A percentile compares a stretch with the other conserved stretches of the same genome.
Evolutionary conservation across 1,140 invertebrate species (phyloP).

Genomic region (Pogonognathellus flavescens): DNA sequence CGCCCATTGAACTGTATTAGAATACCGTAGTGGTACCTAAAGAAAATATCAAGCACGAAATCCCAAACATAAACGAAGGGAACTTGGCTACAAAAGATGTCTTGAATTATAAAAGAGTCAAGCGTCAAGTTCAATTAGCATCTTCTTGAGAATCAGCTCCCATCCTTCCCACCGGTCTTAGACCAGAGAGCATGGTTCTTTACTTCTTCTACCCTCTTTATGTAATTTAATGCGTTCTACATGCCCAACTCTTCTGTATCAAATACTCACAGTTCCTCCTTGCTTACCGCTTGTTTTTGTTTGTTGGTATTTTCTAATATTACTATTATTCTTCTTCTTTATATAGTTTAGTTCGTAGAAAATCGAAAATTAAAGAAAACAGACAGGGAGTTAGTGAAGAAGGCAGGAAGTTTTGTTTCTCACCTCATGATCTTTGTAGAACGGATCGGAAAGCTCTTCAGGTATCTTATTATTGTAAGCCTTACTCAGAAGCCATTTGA

Average conservation of each 20-base stretch:
- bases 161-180: background rate
- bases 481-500: constrained; percentile 97
- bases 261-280: no score
- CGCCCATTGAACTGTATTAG: no score
- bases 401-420: constrained; percentile 65
- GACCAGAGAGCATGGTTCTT: background rate
- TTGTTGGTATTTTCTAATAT: background rate
- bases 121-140: constrained; percentile 44
- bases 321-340: no score
- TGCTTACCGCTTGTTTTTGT: background rate
- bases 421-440: constrained; percentile 95
- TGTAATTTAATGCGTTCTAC: background rate
- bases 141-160: constrained; percentile 29
- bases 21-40: no score
- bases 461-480: constrained; percentile 96
- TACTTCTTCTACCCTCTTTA: background rate
- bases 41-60: background rate
- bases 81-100: background rate
- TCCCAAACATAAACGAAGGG: background rate
- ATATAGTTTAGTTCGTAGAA: no score
- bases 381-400: constrained; percentile 5
- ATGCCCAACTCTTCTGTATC: background rate
- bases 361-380: background rate
- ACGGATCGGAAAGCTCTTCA: constrained; percentile 92
- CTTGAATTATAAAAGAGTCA: constrained; percentile 29